phyloP scores from a whole-genome alignment of 2,888 invertebrate genomes.

The Nemurella pictetii region DNA sequence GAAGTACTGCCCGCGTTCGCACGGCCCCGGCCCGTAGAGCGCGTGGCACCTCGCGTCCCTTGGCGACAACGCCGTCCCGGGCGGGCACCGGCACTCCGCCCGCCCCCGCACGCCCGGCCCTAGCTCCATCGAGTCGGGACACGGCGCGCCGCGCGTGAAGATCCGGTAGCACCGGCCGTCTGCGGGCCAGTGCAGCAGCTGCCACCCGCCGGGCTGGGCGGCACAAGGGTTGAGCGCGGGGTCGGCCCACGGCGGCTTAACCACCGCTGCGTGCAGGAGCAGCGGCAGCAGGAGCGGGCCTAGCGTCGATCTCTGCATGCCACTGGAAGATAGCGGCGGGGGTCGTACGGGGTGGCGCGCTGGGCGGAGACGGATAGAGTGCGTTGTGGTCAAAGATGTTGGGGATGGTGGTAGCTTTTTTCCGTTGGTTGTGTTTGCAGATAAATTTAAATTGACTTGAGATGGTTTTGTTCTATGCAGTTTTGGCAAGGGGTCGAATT shows the following conservation, averaged over 20 bases:
- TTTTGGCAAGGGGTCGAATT: no score
- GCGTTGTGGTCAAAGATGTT: no score
- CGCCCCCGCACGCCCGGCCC: slow-evolving; percentile 60
- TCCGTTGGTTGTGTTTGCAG: no score
- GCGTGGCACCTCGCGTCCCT: slow-evolving; percentile 71
- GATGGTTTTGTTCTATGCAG: no score
- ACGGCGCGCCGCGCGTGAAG: slow-evolving; percentile 69
- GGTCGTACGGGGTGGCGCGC: no score
- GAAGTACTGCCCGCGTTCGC: slow-evolving; percentile 72
- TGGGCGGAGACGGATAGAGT: no score
- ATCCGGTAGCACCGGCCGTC: slow-evolving; percentile 86
- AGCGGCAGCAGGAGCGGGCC: slow-evolving; percentile 25
- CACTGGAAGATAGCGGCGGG: slow-evolving; percentile 15
- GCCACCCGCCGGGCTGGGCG: slow-evolving; percentile 79
- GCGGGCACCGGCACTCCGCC: slow-evolving; percentile 83
- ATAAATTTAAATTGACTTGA: no score
- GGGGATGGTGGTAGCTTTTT: no score
- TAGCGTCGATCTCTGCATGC: slow-evolving; percentile 23
- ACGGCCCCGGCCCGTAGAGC: slow-evolving; percentile 75
- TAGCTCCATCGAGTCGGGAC: slow-evolving; percentile 82
- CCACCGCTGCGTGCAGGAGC: slow-evolving; percentile 62
- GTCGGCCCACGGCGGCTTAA: slow-evolving; percentile 86
- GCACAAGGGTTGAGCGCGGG: slow-evolving; percentile 81
- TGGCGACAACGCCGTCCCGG: slow-evolving; percentile 72
- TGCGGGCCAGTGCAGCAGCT: slow-evolving; percentile 80